Conservation (phyloP, 1,140 invertebrate genomes). For the Heliconius hewitsoni region DNA sequence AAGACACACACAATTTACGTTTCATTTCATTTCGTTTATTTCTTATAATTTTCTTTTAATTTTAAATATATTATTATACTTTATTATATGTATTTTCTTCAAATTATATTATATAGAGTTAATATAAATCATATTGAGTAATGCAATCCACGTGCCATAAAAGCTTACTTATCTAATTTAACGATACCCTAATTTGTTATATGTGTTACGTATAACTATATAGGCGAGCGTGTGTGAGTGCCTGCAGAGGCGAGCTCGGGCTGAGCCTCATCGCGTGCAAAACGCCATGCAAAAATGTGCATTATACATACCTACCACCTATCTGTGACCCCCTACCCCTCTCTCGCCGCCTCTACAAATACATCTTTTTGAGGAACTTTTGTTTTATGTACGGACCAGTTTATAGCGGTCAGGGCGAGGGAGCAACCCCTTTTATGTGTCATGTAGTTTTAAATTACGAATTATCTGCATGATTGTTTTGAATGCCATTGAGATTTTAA, state of each 20-base stretch:
- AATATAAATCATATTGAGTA: not conserved
- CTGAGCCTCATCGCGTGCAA: conserved; percentile 64
- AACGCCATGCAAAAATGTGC: conserved; percentile 78
- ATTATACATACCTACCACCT: conserved; percentile 66
- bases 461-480: conserved; percentile 47
- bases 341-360: conserved; percentile 48
- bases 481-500: conserved; percentile 34
- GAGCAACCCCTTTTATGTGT: conserved; percentile 65
- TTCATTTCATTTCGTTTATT: not conserved
- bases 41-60: not conserved
- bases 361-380: conserved; percentile 48
- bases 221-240: conserved; percentile 52
- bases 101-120: not conserved
- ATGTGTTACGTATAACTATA: conserved; percentile 24
- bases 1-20: not conserved
- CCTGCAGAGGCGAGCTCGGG: conserved; percentile 63
- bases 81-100: too few species aligned
- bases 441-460: conserved; percentile 61
- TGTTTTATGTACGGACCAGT: conserved; percentile 57
- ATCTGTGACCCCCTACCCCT: conserved; percentile 56
- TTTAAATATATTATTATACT: not conserved
- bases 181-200: conserved; percentile 28
- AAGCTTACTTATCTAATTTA: not conserved
- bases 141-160: not conserved
- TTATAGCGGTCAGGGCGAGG: conserved; percentile 57